Percentiles rank a stretch among this genome's conserved stretches.
Conservation (phyloP, 2,888 invertebrate genomes). For the Mesochorus sp. region DNA sequence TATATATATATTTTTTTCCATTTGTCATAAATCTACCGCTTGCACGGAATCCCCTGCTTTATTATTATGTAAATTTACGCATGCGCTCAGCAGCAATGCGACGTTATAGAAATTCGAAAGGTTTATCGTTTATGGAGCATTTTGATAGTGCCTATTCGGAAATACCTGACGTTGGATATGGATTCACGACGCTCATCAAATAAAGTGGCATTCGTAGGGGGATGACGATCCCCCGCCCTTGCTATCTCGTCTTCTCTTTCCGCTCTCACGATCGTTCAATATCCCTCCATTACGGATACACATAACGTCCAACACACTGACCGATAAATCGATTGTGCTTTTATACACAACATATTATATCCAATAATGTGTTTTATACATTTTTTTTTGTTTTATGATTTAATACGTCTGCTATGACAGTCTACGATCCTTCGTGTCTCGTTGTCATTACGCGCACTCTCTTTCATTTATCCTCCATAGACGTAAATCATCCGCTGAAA, state of each 20-base stretch:
- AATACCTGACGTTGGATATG: slow-evolving; percentile 47
- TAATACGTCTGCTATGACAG: background rate
- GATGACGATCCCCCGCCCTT: background rate
- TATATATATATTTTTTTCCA: too few relatives aligned
- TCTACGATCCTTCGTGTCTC: background rate
- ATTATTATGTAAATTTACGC: too few relatives aligned
- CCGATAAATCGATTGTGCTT: slow-evolving; percentile 35
- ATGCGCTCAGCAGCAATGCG: background rate
- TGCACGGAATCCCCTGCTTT: too few relatives aligned
- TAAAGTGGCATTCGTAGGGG: slow-evolving; percentile 44
- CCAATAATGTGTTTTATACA: too few relatives aligned
- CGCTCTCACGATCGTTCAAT: slow-evolving; percentile 11
- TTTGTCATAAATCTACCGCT: too few relatives aligned
- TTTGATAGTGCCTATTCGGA: slow-evolving; percentile 32
- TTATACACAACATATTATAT: background rate
- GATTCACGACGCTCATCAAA: slow-evolving; percentile 52
- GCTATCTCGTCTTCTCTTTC: slow-evolving; percentile 3
- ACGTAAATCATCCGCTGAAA: background rate
- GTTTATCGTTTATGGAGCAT: slow-evolving; percentile 36
- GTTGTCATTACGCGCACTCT: background rate
- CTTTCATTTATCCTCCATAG: background rate
- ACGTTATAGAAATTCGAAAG: slow-evolving; percentile 34
- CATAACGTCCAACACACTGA: slow-evolving; percentile 5
- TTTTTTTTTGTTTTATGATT: background rate
- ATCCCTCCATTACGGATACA: slow-evolving; percentile 2